A percentile compares a stretch with the other conserved stretches of the same genome.
phyloP scores from a whole-genome alignment of 2,113 vertebrate genomes.

The Cavia aperea region DNA sequence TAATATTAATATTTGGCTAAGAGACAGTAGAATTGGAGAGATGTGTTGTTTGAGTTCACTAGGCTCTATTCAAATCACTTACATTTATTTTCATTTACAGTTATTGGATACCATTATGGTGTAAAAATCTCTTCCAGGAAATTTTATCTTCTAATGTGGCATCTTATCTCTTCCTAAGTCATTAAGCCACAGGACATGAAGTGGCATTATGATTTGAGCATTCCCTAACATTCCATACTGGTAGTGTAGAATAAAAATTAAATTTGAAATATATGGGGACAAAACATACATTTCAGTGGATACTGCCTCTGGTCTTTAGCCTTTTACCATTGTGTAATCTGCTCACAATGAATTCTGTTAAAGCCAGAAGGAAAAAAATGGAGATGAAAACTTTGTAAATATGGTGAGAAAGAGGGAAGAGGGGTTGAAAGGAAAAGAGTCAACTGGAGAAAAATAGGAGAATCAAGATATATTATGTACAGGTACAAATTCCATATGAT shows the following conservation, averaged over 20 bases:
- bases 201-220: not conserved
- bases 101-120: not conserved
- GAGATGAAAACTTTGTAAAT: no score
- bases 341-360: not conserved
- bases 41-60: not conserved
- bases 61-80: not conserved
- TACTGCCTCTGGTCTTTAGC: not conserved
- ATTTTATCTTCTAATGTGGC: not conserved
- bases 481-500: no score
- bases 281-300: not conserved
- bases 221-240: not conserved
- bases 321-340: not conserved
- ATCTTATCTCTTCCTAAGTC: not conserved
- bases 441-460: no score
- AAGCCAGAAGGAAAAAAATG: not conserved
- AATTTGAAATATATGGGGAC: not conserved
- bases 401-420: no score
- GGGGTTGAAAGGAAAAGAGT: no score
- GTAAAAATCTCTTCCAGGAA: not conserved
- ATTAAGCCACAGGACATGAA: not conserved
- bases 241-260: not conserved
- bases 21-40: not conserved
- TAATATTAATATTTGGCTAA: not conserved
- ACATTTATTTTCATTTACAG: not conserved
- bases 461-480: no score